These are phyloP conservation scores for Lota lota DNA, from an alignment of 2,113 vertebrate species.

Conservation along the genomic window DNA sequence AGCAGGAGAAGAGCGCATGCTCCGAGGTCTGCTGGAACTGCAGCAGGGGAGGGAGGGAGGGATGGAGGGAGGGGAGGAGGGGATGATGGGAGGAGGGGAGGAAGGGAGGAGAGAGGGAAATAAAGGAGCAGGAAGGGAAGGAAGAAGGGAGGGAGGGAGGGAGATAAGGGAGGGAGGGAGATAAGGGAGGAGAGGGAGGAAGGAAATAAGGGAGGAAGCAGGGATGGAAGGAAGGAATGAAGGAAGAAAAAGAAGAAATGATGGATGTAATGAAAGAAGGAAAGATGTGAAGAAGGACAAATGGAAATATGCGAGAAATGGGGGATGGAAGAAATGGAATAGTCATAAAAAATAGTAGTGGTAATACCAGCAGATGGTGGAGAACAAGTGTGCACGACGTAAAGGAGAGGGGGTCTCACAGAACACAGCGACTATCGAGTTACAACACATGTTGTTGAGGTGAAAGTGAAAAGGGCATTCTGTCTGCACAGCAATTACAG, in stretches of 20 bases:
- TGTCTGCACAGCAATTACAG: too few relatives aligned
- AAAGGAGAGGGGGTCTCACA: too few relatives aligned
- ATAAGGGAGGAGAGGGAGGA: neutral
- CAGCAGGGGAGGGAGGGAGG: neutral
- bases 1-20: slow-evolving; percentile 96
- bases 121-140: neutral
- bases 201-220: neutral
- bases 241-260: neutral
- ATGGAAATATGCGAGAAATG: too few relatives aligned
- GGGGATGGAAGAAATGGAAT: too few relatives aligned
- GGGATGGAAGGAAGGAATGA: too few relatives aligned
- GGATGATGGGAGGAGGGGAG: neutral
- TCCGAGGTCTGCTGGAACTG: slow-evolving; percentile 98
- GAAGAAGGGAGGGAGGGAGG: neutral
- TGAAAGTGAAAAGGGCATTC: too few relatives aligned
- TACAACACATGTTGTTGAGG: neutral
- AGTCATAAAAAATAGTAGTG: too few relatives aligned
- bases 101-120: neutral
- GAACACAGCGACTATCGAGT: too few relatives aligned
- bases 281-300: slow-evolving; percentile 1
- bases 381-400: too few relatives aligned
- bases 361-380: too few relatives aligned
- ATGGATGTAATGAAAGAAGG: neutral
- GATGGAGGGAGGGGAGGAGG: neutral
- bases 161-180: slow-evolving; percentile 2